Base-by-base conservation (phyloP, 2,113 vertebrate genomes). In the Dasyurus viverrinus region DNA sequence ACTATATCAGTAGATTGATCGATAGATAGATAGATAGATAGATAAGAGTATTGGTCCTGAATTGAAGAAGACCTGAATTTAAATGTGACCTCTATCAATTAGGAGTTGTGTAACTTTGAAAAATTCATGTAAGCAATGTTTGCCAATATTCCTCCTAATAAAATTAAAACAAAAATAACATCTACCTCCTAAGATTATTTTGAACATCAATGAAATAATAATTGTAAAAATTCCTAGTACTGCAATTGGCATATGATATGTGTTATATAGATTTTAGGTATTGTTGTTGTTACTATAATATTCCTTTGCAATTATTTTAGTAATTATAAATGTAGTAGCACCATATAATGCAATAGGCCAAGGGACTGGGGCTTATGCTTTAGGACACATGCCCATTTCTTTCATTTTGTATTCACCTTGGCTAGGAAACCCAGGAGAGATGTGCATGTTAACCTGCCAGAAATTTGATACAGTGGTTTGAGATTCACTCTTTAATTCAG, bases 11-110 rank as follows among this genome's bases (percentile, higher is more conserved):
- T n/a, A n/a, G n/a, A n/a, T n/a, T n/a, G n/a, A 48, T 48, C 2
- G 2, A 48, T 48, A 2, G 47, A 48, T 48, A 48, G 47, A 48
- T 48, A 48, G 47, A 48, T 52, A 57, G 60, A 46, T 94, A 26
- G 30, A 36, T 48, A n/a, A n/a, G n/a, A 48, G 0, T 48, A 46
- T 27, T 3, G 8, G 4, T 91, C 8, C 93, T 27, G 1, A 4
- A 42, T 52, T 90, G 2, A 53, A 50, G 68, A 47, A n/a, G 52
- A 53, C 2, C 2, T 60, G 27, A 0, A 0, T 91, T 84, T 2
- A 19, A 46, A 23, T 54, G 14, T 94, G 24, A 22, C 36, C 16
- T 76, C 24, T 8, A 24, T 16, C 8, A 47, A 47, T 30, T 47
- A 55, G 3, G 42, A n/a, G 36, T 4, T 60, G 0, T 90, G 23